Conservation (phyloP, 2,797 vertebrate genomes). For the Sorex maritimensis region DNA sequence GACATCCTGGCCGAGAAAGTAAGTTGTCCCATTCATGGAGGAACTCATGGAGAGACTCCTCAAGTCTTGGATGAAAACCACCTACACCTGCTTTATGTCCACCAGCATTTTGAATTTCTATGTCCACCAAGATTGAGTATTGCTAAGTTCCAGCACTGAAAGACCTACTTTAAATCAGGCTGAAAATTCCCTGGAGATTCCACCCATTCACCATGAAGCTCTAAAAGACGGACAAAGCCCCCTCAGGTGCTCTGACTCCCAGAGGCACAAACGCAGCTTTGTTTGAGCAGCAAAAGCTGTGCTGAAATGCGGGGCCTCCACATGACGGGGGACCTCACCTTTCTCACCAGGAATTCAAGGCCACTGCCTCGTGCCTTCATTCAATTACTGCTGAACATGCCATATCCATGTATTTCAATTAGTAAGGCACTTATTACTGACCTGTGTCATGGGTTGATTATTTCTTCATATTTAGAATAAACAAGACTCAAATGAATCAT, state of each 20-base stretch:
- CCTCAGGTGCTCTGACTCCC: background rate
- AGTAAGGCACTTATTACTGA: background rate
- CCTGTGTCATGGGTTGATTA: slow-evolving; percentile 4
- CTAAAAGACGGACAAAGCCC: background rate
- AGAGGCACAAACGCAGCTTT: background rate
- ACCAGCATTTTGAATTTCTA: background rate
- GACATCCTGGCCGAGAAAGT: background rate
- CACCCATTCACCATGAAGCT: fast-evolving
- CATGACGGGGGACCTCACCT: fast-evolving
- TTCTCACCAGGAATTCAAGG: background rate
- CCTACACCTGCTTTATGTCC: background rate
- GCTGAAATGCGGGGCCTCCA: too few relatives aligned
- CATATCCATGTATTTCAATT: background rate
- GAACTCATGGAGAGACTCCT: background rate
- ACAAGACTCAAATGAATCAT: background rate
- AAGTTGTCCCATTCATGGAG: background rate
- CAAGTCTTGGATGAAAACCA: background rate
- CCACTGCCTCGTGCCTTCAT: background rate
- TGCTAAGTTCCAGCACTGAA: background rate
- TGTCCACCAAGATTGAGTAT: background rate
- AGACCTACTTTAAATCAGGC: background rate
- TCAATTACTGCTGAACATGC: background rate
- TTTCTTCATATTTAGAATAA: slow-evolving; percentile 54
- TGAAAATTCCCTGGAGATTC: background rate
- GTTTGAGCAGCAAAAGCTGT: background rate